Evolutionary conservation across 35 echinoderm and acorn worm genomes (phyloP).

Genomic region (Diadema setosum): DNA sequence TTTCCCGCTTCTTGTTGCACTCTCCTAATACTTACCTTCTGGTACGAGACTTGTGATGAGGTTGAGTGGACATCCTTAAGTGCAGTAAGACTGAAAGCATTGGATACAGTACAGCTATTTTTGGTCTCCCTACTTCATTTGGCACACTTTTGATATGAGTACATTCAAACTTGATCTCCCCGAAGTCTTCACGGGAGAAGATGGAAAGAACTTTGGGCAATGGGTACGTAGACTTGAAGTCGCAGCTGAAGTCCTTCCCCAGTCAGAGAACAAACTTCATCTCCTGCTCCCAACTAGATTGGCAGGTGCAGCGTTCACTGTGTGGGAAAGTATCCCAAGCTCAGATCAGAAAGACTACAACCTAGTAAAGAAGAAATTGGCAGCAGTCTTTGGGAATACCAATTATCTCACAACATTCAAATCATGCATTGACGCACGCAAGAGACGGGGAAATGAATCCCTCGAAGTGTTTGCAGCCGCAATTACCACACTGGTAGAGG

Average conservation of each 20-base stretch:
- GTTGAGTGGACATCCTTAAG: no score
- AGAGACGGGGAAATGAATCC: not conserved
- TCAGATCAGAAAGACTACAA: not conserved
- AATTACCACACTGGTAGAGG: not conserved
- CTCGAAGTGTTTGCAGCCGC: conserved; percentile 15
- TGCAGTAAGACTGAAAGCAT: no score
- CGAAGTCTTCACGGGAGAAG: not conserved
- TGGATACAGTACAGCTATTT: no score
- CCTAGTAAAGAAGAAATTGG: no score
- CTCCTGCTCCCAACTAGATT: not conserved
- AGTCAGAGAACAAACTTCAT: not conserved
- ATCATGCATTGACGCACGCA: not conserved
- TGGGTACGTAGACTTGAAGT: conserved; percentile 3
- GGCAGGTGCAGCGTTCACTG: not conserved
- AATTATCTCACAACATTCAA: not conserved
- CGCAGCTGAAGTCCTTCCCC: not conserved
- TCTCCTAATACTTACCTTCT: no score
- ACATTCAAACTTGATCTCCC: not conserved
- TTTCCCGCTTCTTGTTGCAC: no score
- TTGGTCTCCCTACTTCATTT: no score
- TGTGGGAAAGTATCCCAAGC: not conserved
- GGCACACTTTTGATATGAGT: no score
- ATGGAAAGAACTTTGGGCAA: not conserved
- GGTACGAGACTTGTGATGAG: no score
- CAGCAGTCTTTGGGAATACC: not conserved